Evolutionary conservation across 2,797 vertebrate species (phyloP).

Genomic region (Gephyroberyx darwinii): DNA sequence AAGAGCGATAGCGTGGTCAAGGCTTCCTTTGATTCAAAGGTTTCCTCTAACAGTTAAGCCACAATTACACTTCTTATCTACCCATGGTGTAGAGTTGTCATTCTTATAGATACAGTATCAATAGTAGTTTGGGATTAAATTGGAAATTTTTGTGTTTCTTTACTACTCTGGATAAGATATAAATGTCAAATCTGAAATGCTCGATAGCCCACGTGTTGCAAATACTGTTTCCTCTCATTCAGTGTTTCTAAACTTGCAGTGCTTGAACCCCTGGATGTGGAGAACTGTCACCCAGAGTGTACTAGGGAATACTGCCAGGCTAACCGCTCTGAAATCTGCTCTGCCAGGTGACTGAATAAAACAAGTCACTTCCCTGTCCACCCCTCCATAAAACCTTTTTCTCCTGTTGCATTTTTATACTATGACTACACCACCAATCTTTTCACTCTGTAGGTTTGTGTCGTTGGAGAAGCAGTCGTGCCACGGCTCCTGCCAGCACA

Average conservation of each 20-base stretch:
- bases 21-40: slow-evolving; percentile 76
- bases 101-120: slow-evolving; percentile 55
- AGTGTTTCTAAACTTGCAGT: slow-evolving; percentile 55
- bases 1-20: slow-evolving; percentile 69
- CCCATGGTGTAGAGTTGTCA: slow-evolving; percentile 49
- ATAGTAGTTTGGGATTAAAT: slow-evolving; percentile 36
- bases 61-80: slow-evolving; percentile 75
- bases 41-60: slow-evolving; percentile 54
- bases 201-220: not conserved
- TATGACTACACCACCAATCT: not conserved
- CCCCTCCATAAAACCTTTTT: not conserved
- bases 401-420: not conserved
- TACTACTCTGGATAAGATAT: slow-evolving; percentile 17
- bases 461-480: slow-evolving; percentile 68
- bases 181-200: slow-evolving; percentile 12
- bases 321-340: slow-evolving; percentile 75
- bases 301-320: slow-evolving; percentile 76
- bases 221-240: not conserved
- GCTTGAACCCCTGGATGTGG: slow-evolving; percentile 63
- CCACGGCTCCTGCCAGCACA: slow-evolving; percentile 80
- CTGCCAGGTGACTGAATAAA: slow-evolving; percentile 67
- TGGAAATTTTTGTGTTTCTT: slow-evolving; percentile 8
- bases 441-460: slow-evolving; percentile 57
- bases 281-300: slow-evolving; percentile 76
- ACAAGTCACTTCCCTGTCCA: not conserved